Conservation (phyloP, 2,888 invertebrate species). For the Gastrophysa polygoni region DNA sequence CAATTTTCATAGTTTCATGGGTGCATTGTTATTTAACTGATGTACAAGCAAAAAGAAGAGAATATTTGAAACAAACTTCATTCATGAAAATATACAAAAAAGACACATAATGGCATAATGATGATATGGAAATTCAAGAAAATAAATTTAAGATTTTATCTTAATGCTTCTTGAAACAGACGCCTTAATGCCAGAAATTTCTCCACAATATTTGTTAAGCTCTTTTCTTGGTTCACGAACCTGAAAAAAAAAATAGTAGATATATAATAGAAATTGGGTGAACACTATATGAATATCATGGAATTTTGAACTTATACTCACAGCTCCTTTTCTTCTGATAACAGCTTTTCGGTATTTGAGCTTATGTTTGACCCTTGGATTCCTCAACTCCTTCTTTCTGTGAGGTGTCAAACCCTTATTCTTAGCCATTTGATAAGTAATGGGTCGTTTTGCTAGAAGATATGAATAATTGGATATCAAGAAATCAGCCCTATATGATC, state of each 20-base stretch:
- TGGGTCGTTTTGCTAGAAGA: conserved; percentile 70
- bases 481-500: too few species aligned
- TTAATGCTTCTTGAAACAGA: conserved; percentile 89
- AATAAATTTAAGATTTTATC: conserved; percentile 64
- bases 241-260: too few species aligned
- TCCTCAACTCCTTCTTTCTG: conserved; percentile 89
- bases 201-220: conserved; percentile 83
- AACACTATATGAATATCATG: conserved; percentile 29
- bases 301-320: conserved; percentile 54
- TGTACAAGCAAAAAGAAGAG: too few species aligned
- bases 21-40: too few species aligned
- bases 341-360: conserved; percentile 91
- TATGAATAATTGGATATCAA: too few species aligned
- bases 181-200: conserved; percentile 92
- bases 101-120: too few species aligned
- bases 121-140: too few species aligned
- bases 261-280: too few species aligned
- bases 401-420: conserved; percentile 93
- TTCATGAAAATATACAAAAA: too few species aligned
- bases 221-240: conserved; percentile 83
- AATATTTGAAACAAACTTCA: too few species aligned
- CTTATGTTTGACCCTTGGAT: conserved; percentile 94
- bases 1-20: too few species aligned
- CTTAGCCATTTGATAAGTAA: conserved; percentile 93
- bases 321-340: conserved; percentile 91